Evolutionary conservation across 2,888 invertebrate genomes (phyloP).

Genomic region (Labia minor): DNA sequence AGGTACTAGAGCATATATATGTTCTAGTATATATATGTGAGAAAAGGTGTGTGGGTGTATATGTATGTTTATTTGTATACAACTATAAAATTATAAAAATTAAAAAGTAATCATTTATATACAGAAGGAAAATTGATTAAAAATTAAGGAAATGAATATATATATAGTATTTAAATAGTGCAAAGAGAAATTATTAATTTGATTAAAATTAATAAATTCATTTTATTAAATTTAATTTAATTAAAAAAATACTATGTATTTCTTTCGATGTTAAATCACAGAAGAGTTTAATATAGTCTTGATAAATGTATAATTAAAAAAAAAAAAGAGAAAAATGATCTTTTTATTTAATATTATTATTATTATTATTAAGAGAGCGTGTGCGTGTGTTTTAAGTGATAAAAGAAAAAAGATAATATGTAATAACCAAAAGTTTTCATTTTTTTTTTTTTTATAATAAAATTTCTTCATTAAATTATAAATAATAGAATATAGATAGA

Average conservation of each 20-base stretch:
- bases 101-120: neutral
- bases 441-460: too few species aligned
- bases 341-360: neutral
- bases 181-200: neutral
- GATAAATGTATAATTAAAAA: neutral
- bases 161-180: neutral
- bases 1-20: too few species aligned
- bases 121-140: neutral
- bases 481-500: too few species aligned
- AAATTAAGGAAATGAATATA: neutral
- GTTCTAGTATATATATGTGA: too few species aligned
- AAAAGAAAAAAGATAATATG: neutral
- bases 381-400: neutral
- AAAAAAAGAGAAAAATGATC: neutral
- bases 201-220: neutral
- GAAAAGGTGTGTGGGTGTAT: too few species aligned
- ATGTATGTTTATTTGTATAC: too few species aligned
- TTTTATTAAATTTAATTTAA: neutral
- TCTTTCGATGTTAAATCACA: conserved; percentile 7
- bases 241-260: neutral
- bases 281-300: neutral
- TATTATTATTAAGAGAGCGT: neutral
- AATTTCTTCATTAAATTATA: too few species aligned
- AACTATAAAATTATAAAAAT: too few species aligned
- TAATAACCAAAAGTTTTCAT: neutral